phyloP scores from a whole-genome alignment of 2,797 vertebrate genomes.

The Gambusia yucatana region DNA sequence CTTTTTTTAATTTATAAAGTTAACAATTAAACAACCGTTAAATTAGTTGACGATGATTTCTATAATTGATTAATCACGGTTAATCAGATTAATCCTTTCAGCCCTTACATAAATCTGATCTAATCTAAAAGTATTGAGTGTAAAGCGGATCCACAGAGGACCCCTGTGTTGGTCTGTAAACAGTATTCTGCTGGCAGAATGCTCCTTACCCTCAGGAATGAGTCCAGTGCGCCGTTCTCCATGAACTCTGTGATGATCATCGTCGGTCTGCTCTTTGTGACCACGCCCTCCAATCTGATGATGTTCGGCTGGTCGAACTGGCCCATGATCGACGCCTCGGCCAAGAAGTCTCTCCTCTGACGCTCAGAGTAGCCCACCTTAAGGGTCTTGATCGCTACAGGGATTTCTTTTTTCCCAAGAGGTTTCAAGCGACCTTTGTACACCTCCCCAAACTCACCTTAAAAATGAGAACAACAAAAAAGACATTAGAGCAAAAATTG shows the following conservation, averaged over 20 bases:
- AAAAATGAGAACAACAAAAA: constrained; percentile 15
- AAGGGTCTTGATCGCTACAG: constrained; percentile 93
- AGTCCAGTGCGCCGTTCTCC: constrained; percentile 95
- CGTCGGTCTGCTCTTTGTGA: constrained; percentile 94
- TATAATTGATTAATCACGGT: too few relatives aligned
- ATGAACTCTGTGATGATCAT: constrained; percentile 99
- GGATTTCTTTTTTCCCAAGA: constrained; percentile 91
- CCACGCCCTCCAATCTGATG: constrained; percentile 93
- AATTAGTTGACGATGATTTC: too few relatives aligned
- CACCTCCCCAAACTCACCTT: constrained; percentile 96
- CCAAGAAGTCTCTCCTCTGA: constrained; percentile 93
- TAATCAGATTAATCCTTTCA: too few relatives aligned
- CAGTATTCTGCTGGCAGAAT: background rate
- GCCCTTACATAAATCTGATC: background rate
- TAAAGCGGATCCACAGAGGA: background rate
- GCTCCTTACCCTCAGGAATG: constrained; percentile 88
- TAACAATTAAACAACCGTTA: too few relatives aligned
- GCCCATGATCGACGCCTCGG: constrained; percentile 96
- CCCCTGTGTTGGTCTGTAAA: background rate
- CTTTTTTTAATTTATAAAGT: too few relatives aligned
- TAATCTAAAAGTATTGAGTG: background rate
- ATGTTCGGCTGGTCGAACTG: constrained; percentile 97
- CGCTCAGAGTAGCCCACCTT: constrained; percentile 94
- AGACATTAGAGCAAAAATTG: background rate
- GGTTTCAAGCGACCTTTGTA: constrained; percentile 93